Base-by-base conservation (phyloP, 2,888 invertebrate genomes). In the Torymus texanus region DNA sequence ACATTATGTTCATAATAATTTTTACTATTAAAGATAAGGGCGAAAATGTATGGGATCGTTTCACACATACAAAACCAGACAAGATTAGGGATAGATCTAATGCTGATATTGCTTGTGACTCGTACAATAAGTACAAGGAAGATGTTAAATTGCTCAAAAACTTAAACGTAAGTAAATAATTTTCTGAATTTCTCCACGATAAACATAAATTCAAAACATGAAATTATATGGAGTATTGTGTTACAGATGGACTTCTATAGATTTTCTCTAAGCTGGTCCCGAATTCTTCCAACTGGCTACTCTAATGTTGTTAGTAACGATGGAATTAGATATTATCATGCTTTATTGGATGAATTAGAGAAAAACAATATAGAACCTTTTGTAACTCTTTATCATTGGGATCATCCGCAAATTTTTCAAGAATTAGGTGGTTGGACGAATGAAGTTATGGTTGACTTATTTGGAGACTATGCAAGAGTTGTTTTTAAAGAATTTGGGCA, bases 21-120 rank as follows among this genome's bases (percentile, higher is more conserved):
- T 50, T 18, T 55, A 14, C n/a, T 18, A 58, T 66, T 12, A 78
- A 88, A 94, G 94, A 93, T 16, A 94, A 93, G 90, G 91, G 93
- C 0, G 92, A 92, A 85, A 94, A 92, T 86, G 92, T 93, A 85
- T 94, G 93, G 93, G 94, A 94, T 84, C 88, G 91, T 75, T 90
- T 92, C 84, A 89, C 91, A 0, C 93, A 93, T 79, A 90, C 87
- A 0, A 90, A 92, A 81, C 90, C 92, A 29, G 91, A 92, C 41
- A 91, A 91, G 68, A 92, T 95, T 11, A 88, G 87, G 82, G 92
- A 94, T 82, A 89, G 91, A 5, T 91, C 92, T 0, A 94, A 92
- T 77, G 95, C 92, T 0, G 94, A 95, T 82, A 91, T 94, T 0
- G 94, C 95, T 0, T 93, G 94, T 50, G 94, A 95, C 86, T 94